phyloP scores from a whole-genome alignment of 2,113 vertebrate genomes.

The Crocuta crocuta region DNA sequence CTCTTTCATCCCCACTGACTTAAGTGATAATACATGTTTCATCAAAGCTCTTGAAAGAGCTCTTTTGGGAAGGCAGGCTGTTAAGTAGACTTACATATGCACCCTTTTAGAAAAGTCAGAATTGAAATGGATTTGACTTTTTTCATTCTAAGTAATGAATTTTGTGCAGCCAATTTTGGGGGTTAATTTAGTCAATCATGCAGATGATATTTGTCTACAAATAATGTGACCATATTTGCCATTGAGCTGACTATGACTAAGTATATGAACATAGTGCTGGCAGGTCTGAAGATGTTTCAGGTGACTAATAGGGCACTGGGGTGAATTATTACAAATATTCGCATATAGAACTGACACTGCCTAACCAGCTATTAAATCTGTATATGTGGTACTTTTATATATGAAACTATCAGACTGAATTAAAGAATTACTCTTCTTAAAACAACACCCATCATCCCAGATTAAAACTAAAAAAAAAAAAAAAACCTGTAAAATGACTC shows the following conservation, averaged over 20 bases:
- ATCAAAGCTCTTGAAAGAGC: neutral
- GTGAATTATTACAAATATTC: conserved; percentile 47
- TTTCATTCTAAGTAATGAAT: conserved; percentile 24
- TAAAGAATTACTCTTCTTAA: neutral
- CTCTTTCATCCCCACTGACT: neutral
- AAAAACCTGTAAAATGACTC: neutral
- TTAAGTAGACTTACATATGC: neutral
- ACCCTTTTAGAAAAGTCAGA: neutral
- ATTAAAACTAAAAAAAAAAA: neutral
- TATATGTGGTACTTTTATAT: neutral
- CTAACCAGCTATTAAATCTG: conserved; percentile 29
- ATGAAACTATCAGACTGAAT: conserved; percentile 15
- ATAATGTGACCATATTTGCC: conserved; percentile 22
- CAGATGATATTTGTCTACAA: conserved; percentile 48
- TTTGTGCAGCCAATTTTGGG: neutral
- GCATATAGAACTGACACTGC: neutral
- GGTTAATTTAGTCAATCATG: conserved; percentile 44
- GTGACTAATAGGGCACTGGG: neutral
- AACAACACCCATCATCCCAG: neutral
- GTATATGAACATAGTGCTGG: neutral
- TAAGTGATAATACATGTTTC: neutral
- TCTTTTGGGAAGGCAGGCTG: neutral
- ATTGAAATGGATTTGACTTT: neutral
- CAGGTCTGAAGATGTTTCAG: neutral
- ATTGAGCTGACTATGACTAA: neutral